Evolutionary conservation across 2,888 invertebrate species (phyloP).

Genomic region (Pristionchus mayeri): DNA sequence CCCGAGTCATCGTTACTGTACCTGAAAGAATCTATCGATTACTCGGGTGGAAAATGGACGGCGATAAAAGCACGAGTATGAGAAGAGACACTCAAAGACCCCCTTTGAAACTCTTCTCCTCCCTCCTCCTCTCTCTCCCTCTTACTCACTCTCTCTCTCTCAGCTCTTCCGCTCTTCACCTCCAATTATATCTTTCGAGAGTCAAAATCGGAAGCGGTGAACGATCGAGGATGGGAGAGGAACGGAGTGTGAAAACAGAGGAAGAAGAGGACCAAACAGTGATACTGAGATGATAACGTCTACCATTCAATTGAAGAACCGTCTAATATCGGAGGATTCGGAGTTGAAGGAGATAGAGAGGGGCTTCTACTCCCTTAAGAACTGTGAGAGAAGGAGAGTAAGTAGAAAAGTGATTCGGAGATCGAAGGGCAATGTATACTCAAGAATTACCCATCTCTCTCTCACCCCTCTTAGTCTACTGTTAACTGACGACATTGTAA

Average conservation of each 20-base stretch:
- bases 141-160: slow-evolving; percentile 24
- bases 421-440: slow-evolving; percentile 19
- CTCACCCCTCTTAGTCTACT: not conserved
- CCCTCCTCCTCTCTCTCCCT: not conserved
- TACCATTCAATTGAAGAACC: too few species aligned
- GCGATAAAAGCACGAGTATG: not conserved
- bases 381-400: slow-evolving; percentile 12
- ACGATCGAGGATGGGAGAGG: not conserved
- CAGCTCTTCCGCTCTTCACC: not conserved
- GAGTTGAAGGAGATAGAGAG: not conserved
- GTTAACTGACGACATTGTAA: not conserved
- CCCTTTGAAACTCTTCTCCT: slow-evolving; percentile 1
- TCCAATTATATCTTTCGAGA: slow-evolving; percentile 6
- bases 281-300: not conserved
- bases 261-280: not conserved
- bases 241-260: not conserved
- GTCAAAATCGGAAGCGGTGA: not conserved
- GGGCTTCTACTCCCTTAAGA: not conserved
- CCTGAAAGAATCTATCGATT: slow-evolving; percentile 16
- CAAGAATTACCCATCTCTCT: slow-evolving; percentile 13
- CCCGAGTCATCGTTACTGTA: slow-evolving; percentile 41
- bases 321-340: not conserved
- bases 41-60: not conserved
- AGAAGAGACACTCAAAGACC: slow-evolving; percentile 27
- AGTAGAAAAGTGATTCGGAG: not conserved